Evolutionary conservation across 2,113 vertebrate genomes (phyloP).

Genomic region (Poecile atricapillus): DNA sequence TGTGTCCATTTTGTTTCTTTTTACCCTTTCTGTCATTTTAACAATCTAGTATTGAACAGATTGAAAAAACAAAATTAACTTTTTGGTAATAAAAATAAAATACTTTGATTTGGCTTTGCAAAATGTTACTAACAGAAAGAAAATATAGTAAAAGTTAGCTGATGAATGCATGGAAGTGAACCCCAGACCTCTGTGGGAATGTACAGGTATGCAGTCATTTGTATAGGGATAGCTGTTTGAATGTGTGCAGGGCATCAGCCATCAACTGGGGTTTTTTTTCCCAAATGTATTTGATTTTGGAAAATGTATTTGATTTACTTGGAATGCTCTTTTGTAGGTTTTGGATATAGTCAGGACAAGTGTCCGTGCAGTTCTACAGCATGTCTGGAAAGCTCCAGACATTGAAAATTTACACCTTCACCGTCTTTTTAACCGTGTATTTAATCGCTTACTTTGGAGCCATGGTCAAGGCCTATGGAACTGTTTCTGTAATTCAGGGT

Average conservation of each 20-base stretch:
- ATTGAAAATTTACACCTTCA: constrained; percentile 89
- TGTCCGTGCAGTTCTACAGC: constrained; percentile 83
- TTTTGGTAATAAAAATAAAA: neutral
- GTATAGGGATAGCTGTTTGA: neutral
- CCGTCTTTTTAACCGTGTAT: constrained; percentile 90
- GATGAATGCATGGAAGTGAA: neutral
- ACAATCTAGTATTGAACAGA: neutral
- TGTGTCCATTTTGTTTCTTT: neutral
- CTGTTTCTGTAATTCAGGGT: constrained; percentile 94
- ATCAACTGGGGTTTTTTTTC: neutral
- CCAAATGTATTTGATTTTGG: neutral
- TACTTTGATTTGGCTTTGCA: neutral
- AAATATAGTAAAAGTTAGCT: neutral
- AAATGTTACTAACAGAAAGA: constrained; percentile 5
- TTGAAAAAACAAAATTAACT: neutral
- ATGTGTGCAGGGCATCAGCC: neutral
- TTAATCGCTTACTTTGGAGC: constrained; percentile 94
- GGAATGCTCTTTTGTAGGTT: constrained; percentile 75
- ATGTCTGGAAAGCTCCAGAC: constrained; percentile 90
- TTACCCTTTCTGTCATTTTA: neutral
- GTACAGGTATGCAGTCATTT: neutral
- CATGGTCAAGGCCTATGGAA: constrained; percentile 97
- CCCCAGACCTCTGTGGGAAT: neutral
- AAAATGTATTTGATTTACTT: neutral
- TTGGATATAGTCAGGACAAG: constrained; percentile 95